Evolutionary conservation across 2,113 vertebrate genomes (phyloP).

Genomic region (Ophthalmolycus amberensis): DNA sequence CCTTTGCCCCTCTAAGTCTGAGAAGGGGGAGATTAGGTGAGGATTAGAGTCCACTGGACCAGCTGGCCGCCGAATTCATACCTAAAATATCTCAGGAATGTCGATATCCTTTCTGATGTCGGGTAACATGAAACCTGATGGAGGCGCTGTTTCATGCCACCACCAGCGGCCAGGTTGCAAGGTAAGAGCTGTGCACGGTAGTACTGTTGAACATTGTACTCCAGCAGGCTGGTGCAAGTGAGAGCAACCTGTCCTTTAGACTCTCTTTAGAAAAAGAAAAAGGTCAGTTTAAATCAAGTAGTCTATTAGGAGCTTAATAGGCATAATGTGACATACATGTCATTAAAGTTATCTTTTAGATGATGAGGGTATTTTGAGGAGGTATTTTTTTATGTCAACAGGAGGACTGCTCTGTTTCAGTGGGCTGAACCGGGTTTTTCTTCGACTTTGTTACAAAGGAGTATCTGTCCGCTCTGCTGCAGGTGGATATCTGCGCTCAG

Average conservation of each 20-base stretch:
- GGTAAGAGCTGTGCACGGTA: conserved; percentile 38
- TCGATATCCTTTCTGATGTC: conserved; percentile 54
- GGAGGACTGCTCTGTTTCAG: conserved; percentile 32
- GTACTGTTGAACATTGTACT: conserved; percentile 17
- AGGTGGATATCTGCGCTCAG: conserved; percentile 82
- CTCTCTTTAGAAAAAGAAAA: not conserved
- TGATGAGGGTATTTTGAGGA: not conserved
- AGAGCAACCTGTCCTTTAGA: not conserved
- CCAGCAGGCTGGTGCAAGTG: conserved; percentile 45
- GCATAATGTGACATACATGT: not conserved
- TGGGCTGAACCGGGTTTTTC: conserved; percentile 26
- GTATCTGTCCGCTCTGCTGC: conserved; percentile 72
- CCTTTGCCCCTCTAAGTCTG: conserved; percentile 50
- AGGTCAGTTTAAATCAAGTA: not conserved
- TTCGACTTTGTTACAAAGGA: conserved; percentile 75
- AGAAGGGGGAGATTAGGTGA: conserved; percentile 60
- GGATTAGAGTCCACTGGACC: conserved; percentile 74
- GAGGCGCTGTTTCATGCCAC: conserved; percentile 71
- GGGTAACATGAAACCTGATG: conserved; percentile 50
- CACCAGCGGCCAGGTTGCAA: conserved; percentile 59
- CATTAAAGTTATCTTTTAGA: not conserved
- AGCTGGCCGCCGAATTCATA: conserved; percentile 75
- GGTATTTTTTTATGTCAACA: not conserved
- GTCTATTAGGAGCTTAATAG: not conserved
- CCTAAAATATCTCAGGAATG: conserved; percentile 80